A percentile compares a stretch with the other conserved stretches of the same genome.
Conservation (phyloP, 2,113 vertebrate genomes). For the Chaetodon auriga region DNA sequence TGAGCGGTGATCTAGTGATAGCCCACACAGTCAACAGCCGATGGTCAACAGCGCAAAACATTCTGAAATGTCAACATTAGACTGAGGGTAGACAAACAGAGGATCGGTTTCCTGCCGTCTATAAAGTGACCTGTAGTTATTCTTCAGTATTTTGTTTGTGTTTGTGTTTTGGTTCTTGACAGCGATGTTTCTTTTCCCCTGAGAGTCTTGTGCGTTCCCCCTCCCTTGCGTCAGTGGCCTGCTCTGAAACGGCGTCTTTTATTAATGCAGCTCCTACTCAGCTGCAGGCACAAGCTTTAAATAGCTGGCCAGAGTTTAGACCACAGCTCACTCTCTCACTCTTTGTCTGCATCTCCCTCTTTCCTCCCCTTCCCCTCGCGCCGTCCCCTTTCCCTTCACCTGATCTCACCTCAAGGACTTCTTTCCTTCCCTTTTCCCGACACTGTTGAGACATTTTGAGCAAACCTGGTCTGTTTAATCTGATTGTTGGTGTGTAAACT, state of each 20-base stretch:
- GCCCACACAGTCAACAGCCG: neutral
- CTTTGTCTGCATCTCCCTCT: slow-evolving; percentile 21
- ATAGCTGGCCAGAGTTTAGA: slow-evolving; percentile 67
- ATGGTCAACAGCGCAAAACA: neutral
- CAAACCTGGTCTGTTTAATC: slow-evolving; percentile 21
- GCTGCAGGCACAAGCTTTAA: slow-evolving; percentile 74
- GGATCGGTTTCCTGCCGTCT: slow-evolving; percentile 7
- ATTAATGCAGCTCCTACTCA: slow-evolving; percentile 62
- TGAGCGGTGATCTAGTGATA: neutral
- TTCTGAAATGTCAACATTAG: neutral
- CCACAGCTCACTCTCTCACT: slow-evolving; percentile 42
- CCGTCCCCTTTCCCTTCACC: slow-evolving; percentile 21
- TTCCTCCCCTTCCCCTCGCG: neutral
- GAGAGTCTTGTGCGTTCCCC: slow-evolving; percentile 10
- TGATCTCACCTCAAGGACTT: slow-evolving; percentile 34
- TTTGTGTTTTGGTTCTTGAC: slow-evolving; percentile 31
- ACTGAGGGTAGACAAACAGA: neutral
- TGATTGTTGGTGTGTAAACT: slow-evolving; percentile 40
- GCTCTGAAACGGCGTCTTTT: slow-evolving; percentile 73
- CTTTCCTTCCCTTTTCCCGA: neutral
- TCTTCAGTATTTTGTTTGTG: slow-evolving; percentile 15
- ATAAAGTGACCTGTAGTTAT: neutral
- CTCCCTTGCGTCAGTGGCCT: slow-evolving; percentile 43
- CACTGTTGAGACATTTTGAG: slow-evolving; percentile 22
- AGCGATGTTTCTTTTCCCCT: slow-evolving; percentile 27